Conservation (phyloP, 2,113 vertebrate species). For the Penelope pileata region DNA sequence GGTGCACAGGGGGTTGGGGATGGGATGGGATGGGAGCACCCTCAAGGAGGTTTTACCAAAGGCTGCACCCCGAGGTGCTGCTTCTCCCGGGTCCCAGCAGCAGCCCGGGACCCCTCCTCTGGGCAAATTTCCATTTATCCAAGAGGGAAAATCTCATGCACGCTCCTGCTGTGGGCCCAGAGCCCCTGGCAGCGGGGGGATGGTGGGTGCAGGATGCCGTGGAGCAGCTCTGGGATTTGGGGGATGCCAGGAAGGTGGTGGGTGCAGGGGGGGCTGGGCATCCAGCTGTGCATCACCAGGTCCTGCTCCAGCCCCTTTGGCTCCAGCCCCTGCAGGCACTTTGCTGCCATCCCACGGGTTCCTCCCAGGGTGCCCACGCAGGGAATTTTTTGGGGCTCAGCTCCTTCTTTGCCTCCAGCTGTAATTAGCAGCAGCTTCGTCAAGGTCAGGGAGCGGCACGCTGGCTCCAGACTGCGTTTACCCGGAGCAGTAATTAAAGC, state of each 20-base stretch:
- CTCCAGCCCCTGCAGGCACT: background rate
- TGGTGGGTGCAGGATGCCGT: too few relatives aligned
- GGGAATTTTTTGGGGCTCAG: background rate
- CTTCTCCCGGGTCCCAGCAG: background rate
- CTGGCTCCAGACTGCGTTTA: slow-evolving; percentile 16
- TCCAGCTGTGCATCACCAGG: too few relatives aligned
- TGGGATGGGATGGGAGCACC: too few relatives aligned
- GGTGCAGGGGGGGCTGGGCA: too few relatives aligned
- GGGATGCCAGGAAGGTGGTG: background rate
- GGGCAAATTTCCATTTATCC: background rate
- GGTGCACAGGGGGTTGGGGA: background rate
- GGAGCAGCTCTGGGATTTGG: background rate
- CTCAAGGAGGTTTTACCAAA: too few relatives aligned
- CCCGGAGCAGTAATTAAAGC: slow-evolving; percentile 23
- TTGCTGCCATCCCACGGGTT: background rate
- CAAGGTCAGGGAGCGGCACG: slow-evolving; percentile 39
- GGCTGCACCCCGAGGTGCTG: background rate
- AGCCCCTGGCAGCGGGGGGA: too few relatives aligned
- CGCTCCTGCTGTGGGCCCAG: too few relatives aligned
- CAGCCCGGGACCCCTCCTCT: fast-evolving
- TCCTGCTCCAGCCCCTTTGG: background rate
- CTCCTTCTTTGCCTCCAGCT: background rate
- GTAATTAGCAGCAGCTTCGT: slow-evolving; percentile 43
- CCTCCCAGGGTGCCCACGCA: background rate
- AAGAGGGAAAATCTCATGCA: fast-evolving